Evolutionary conservation across 2,113 vertebrate species (phyloP).

Genomic region (Gymnarchus niloticus): DNA sequence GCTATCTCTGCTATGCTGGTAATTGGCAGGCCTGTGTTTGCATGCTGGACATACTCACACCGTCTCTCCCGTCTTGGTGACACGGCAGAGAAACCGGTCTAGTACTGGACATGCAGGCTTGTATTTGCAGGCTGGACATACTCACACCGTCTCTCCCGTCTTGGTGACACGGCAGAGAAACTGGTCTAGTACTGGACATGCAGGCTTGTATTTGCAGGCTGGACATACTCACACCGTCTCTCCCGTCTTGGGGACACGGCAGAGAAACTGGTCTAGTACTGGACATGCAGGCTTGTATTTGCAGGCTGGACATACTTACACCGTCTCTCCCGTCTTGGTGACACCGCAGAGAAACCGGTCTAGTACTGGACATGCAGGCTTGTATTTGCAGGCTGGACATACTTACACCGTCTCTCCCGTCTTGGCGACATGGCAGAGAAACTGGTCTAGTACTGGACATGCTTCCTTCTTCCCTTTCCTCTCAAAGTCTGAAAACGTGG

Average conservation of each 20-base stretch:
- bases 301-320: slow-evolving; percentile 75
- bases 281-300: no score
- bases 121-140: no score
- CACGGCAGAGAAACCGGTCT: no score
- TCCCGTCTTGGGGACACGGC: no score
- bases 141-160: slow-evolving; percentile 96
- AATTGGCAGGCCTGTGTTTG: slow-evolving; percentile 7
- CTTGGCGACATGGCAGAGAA: slow-evolving; percentile 95
- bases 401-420: slow-evolving; percentile 98
- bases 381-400: neutral
- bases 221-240: no score
- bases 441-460: slow-evolving; percentile 85
- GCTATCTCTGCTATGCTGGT: neutral
- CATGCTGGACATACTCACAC: no score
- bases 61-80: no score
- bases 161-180: slow-evolving; percentile 96
- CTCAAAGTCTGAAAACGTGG: slow-evolving; percentile 80
- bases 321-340: slow-evolving; percentile 94
- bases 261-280: no score
- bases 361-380: slow-evolving; percentile 65
- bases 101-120: no score
- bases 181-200: slow-evolving; percentile 82
- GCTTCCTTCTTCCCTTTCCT: slow-evolving; percentile 92
- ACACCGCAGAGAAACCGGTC: slow-evolving; percentile 97
- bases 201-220: no score